Evolutionary conservation across 2,888 invertebrate genomes (phyloP).

Genomic region (Macaria notata): DNA sequence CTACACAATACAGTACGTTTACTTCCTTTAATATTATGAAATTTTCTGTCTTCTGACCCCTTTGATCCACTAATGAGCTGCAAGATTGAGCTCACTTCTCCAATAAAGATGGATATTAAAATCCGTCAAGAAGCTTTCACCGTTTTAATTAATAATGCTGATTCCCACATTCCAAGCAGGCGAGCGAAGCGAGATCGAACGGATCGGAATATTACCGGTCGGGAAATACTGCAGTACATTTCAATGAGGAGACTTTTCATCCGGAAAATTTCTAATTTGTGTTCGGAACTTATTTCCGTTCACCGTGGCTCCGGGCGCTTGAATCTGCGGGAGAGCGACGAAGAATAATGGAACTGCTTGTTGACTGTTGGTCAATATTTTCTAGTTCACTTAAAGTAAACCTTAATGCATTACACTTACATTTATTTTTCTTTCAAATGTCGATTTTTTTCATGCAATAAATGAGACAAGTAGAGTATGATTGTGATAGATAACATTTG

Average conservation of each 20-base stretch:
- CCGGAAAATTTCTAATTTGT: slow-evolving; percentile 60
- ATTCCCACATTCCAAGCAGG: slow-evolving; percentile 15
- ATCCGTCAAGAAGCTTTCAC: slow-evolving; percentile 9
- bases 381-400: too few relatives aligned
- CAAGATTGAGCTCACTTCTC: background rate
- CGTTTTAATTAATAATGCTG: slow-evolving; percentile 25
- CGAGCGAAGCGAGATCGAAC: slow-evolving; percentile 20
- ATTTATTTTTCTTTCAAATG: too few relatives aligned
- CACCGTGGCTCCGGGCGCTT: slow-evolving; percentile 10
- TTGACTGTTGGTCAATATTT: too few relatives aligned
- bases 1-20: too few relatives aligned
- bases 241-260: slow-evolving; percentile 45
- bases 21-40: too few relatives aligned
- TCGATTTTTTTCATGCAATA: too few relatives aligned
- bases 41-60: too few relatives aligned
- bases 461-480: too few relatives aligned
- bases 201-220: slow-evolving; percentile 41
- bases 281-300: slow-evolving; percentile 41
- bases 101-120: slow-evolving; percentile 14
- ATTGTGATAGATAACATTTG: too few relatives aligned
- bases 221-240: slow-evolving; percentile 36
- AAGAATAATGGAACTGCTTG: too few relatives aligned
- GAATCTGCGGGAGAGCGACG: too few relatives aligned
- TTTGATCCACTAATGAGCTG: background rate
- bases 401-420: too few relatives aligned